These are phyloP conservation scores for Cephus rjabovi DNA, from an alignment of 2,888 invertebrate genomes.

Conservation along the genomic window DNA sequence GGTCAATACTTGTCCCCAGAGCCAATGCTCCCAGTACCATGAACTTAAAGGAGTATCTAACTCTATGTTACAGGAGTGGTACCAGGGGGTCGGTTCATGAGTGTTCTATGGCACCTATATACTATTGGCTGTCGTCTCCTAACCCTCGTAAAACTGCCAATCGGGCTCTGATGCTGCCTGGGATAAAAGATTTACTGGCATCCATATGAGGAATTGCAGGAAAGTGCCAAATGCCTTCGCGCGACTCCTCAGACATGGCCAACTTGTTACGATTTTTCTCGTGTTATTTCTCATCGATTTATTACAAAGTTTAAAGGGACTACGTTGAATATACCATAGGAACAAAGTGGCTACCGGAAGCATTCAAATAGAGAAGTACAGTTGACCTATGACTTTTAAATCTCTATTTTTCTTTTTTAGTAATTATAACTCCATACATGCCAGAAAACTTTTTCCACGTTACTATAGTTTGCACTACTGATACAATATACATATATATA, in stretches of 20 bases:
- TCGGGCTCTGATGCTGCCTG: constrained; percentile 1
- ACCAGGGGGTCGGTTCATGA: neutral
- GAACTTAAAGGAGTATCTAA: neutral
- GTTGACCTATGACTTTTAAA: neutral
- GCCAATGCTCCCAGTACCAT: neutral
- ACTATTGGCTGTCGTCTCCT: neutral
- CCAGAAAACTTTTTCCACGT: neutral
- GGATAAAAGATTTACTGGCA: neutral
- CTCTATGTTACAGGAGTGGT: neutral
- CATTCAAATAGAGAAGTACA: neutral
- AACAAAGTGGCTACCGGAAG: neutral
- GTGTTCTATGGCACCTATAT: neutral
- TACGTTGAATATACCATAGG: neutral
- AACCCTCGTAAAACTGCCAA: constrained; percentile 12
- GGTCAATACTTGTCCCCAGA: neutral
- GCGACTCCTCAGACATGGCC: neutral
- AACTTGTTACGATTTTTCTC: neutral
- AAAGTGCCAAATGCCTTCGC: neutral
- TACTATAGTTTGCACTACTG: neutral
- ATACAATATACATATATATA: neutral
- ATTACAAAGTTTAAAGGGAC: neutral
- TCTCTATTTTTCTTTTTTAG: neutral
- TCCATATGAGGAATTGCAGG: neutral
- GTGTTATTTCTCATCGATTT: neutral
- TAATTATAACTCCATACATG: neutral